Percentiles rank a stretch among this genome's conserved stretches.
phyloP scores from a whole-genome alignment of 2,888 invertebrate species.

The Aspidapion aeneum region DNA sequence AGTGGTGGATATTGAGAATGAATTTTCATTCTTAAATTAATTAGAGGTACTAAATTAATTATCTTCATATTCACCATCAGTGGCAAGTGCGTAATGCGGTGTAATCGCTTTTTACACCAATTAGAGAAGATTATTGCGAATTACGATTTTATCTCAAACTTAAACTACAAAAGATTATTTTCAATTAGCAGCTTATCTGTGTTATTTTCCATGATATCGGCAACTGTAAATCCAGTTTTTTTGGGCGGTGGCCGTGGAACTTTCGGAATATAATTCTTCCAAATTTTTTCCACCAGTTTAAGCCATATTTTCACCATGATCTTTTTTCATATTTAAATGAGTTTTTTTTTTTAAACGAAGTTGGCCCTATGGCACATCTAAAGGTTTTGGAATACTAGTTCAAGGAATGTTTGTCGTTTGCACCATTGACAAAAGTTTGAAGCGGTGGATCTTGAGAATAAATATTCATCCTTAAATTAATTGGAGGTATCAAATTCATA shows the following conservation, averaged over 20 bases:
- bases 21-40: conserved; percentile 38
- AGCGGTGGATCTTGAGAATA: conserved; percentile 29
- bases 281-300: conserved; percentile 50
- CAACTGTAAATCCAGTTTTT: conserved; percentile 86
- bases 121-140: too few species aligned
- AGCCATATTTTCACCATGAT: conserved; percentile 26
- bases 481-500: conserved; percentile 40
- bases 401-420: conserved; percentile 36
- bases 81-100: conserved; percentile 32
- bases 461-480: conserved; percentile 38
- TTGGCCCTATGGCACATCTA: conserved; percentile 18
- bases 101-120: too few species aligned
- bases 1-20: conserved; percentile 30
- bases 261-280: conserved; percentile 48
- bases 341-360: conserved; percentile 34
- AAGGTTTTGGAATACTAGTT: conserved; percentile 22
- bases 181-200: too few species aligned
- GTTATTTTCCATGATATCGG: conserved; percentile 90
- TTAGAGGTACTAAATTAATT: conserved; percentile 40
- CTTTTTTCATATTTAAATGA: conserved; percentile 47
- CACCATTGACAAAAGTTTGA: conserved; percentile 28
- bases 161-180: too few species aligned
- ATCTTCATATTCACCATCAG: conserved; percentile 40
- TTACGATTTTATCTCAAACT: too few species aligned
- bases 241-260: conserved; percentile 56